phyloP scores from a whole-genome alignment of 2,888 invertebrate genomes.

The Drosophila limbata region DNA sequence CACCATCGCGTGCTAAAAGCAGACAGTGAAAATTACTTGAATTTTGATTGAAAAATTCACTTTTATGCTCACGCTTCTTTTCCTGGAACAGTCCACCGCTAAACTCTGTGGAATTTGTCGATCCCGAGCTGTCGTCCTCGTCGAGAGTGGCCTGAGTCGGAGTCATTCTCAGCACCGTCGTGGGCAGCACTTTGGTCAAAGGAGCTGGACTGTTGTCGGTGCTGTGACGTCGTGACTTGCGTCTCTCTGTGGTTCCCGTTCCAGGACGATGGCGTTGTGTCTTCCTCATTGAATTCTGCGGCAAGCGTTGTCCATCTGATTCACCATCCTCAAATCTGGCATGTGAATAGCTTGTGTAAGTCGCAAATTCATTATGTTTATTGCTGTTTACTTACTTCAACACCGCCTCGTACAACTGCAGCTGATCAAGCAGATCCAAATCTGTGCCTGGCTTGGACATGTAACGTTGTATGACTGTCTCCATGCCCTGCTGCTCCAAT shows the following conservation, averaged over 20 bases:
- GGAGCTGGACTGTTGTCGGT: conserved; percentile 88
- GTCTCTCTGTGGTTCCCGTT: conserved; percentile 88
- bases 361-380: background rate
- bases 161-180: conserved; percentile 79
- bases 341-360: background rate
- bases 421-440: conserved; percentile 95
- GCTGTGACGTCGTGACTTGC: conserved; percentile 92
- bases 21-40: background rate
- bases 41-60: background rate
- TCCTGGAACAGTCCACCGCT: conserved; percentile 82
- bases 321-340: conserved; percentile 86
- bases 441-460: conserved; percentile 97
- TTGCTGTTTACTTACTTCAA: conserved; percentile 89
- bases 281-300: conserved; percentile 90
- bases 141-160: conserved; percentile 83
- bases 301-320: conserved; percentile 86
- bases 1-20: conserved; percentile 81
- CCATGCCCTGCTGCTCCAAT: conserved; percentile 97
- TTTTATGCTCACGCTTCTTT: conserved; percentile 76
- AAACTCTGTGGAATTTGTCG: conserved; percentile 85
- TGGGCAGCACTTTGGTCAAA: conserved; percentile 78
- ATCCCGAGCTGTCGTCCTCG: conserved; percentile 86
- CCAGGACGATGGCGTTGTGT: conserved; percentile 90
- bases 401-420: conserved; percentile 98
- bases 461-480: conserved; percentile 93